Conservation (phyloP, 2,113 vertebrate genomes). For the Pelvicachromis taeniatus region DNA sequence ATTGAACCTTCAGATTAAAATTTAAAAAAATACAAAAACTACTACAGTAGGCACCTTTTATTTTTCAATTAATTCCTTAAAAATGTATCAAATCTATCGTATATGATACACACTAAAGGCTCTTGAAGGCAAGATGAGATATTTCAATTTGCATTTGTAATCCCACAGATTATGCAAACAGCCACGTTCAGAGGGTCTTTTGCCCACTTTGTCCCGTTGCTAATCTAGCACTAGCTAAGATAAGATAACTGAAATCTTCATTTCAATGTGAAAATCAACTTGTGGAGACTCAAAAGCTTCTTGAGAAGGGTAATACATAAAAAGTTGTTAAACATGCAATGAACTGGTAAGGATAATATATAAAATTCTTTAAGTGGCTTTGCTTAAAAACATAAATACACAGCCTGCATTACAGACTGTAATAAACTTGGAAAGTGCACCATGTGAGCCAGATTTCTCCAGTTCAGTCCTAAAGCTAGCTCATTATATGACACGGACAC, state of each 20-base stretch:
- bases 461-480: background rate
- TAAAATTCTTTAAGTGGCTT: background rate
- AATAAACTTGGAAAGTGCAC: background rate
- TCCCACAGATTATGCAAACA: background rate
- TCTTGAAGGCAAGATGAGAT: background rate
- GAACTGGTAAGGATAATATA: background rate
- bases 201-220: background rate
- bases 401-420: background rate
- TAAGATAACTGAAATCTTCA: background rate
- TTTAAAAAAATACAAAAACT: background rate
- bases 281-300: background rate
- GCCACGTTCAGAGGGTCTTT: background rate
- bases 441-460: background rate
- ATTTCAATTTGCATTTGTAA: background rate
- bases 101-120: background rate
- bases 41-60: background rate
- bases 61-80: background rate
- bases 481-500: background rate
- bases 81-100: rapidly evolving
- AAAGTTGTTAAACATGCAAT: background rate
- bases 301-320: background rate
- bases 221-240: background rate
- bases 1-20: background rate
- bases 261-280: background rate
- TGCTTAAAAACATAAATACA: no score